Evolutionary conservation across 2,888 invertebrate species (phyloP), one percentile per base, ranked within the genome.

Genomic region (Drosophila sordidapex): DNA sequence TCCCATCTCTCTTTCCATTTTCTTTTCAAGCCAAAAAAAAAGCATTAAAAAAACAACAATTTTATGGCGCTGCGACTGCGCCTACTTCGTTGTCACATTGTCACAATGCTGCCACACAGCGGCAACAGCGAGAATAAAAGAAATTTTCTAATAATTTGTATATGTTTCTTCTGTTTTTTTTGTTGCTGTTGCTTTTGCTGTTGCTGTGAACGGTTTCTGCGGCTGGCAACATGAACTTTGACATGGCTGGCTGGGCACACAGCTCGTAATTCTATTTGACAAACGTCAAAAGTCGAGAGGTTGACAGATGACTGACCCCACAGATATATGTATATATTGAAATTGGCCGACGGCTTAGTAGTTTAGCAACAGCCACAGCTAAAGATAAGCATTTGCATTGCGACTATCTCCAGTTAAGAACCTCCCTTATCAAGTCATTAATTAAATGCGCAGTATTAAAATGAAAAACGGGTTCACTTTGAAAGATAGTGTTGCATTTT

Each of bases 181-280:
- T 35, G n/a, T 56, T 27, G 18, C 15, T 36, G 36, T 35, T 18
- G 51, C 13, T 27, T 1, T 70, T 60, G 4, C 2, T 18, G 51
- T 53, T 38, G 7, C 46, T 46, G 25, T 29, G 79, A 53, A 60
- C 66, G 61, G 69, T 61, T 75, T 74, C 81, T 84, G 89, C 62
- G 89, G 79, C 76, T 75, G 88, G 83, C 88, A 83, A 87, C 83
- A 81, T 77, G 62, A 87, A 82, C 86, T 76, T 68, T 81, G 82
- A 80, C 89, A 87, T 64, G 82, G 67, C 72, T 74, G 70, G 63
- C 46, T 72, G 75, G 71, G 67, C 74, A 40, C 52, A 52, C 40
- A 52, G 43, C 57, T 61, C 75, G 70, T 84, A 77, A 89, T 73
- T 87, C 89, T 79, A 66, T 77, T 87, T 87, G 89, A 83, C 70